A percentile compares a stretch with the other conserved stretches of the same genome.
Conservation (phyloP, 2,888 invertebrate species). For the Hydriomena furcata region DNA sequence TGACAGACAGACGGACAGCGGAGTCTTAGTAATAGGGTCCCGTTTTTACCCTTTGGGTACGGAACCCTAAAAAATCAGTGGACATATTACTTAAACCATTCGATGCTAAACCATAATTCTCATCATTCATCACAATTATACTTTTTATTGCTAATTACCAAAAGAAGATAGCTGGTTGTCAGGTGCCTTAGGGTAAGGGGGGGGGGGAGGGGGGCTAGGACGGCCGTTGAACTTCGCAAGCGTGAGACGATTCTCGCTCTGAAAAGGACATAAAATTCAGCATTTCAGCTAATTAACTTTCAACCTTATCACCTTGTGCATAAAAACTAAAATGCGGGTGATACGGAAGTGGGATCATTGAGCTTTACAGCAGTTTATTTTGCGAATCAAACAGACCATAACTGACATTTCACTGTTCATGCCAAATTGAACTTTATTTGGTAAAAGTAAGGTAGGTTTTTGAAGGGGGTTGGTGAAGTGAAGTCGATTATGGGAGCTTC, state of each 20-base stretch:
- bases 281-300: conserved; percentile 37
- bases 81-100: conserved; percentile 4
- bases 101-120: conserved; percentile 51
- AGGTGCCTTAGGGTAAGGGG: conserved; percentile 49
- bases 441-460: conserved; percentile 32
- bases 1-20: no score
- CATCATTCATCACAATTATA: conserved; percentile 58
- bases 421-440: conserved; percentile 38
- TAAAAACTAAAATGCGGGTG: conserved; percentile 45
- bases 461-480: conserved; percentile 39
- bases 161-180: conserved; percentile 59
- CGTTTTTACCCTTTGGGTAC: no score
- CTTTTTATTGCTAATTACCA: conserved; percentile 71
- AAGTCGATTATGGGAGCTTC: conserved; percentile 67
- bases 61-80: background rate
- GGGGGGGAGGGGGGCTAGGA: conserved; percentile 63
- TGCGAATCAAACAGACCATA: conserved; percentile 44
- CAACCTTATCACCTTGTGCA: conserved; percentile 37
- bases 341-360: conserved; percentile 74
- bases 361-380: conserved; percentile 73
- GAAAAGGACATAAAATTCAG: conserved; percentile 48
- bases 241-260: conserved; percentile 39
- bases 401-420: conserved; percentile 26
- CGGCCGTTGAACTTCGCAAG: conserved; percentile 74
- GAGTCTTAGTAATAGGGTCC: no score